phyloP scores from a whole-genome alignment of 2,113 vertebrate species.

The Odontophorus gujanensis region DNA sequence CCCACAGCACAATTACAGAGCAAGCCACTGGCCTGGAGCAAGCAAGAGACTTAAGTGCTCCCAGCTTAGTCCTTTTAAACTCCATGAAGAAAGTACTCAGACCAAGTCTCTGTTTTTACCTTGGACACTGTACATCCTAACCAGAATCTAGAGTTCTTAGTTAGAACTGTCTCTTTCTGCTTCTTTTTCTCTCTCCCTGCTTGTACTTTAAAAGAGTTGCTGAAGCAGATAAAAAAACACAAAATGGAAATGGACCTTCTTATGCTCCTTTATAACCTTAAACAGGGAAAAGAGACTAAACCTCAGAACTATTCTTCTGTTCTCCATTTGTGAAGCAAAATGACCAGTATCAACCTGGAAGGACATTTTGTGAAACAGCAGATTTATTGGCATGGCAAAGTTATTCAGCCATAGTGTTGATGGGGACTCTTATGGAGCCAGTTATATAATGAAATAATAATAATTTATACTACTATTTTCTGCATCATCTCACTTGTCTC shows the following conservation, averaged over 20 bases:
- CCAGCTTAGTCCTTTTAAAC: background rate
- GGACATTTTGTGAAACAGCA: background rate
- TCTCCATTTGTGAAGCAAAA: background rate
- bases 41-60: background rate
- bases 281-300: background rate
- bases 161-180: background rate
- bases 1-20: background rate
- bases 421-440: background rate
- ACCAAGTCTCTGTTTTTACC: background rate
- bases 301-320: background rate
- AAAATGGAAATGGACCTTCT: background rate
- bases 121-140: background rate
- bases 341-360: background rate
- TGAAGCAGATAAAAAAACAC: background rate
- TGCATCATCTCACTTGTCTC: background rate
- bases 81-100: background rate
- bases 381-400: background rate
- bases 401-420: background rate
- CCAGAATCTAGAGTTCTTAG: background rate
- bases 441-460: background rate
- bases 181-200: background rate
- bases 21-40: background rate
- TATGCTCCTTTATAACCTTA: background rate
- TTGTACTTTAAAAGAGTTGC: background rate
- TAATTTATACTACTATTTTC: background rate